Percentiles rank a stretch among this genome's conserved stretches.
Evolutionary conservation across 2,113 vertebrate species (phyloP).

Genomic region (Vulpes lagopus): DNA sequence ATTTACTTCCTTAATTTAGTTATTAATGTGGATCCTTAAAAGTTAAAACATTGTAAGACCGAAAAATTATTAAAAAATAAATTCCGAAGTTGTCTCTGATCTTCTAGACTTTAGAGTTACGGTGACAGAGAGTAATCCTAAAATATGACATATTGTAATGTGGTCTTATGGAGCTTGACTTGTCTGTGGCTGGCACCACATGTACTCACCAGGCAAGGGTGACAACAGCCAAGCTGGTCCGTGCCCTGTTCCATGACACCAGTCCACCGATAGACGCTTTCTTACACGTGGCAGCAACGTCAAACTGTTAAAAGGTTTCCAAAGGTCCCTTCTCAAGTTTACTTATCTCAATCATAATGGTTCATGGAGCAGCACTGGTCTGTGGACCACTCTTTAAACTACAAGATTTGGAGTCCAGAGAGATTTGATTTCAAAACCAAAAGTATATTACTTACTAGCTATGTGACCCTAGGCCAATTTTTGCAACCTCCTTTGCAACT

Average conservation of each 20-base stretch:
- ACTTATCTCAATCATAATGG: not conserved
- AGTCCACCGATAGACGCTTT: not conserved
- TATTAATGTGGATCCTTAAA: constrained; percentile 16
- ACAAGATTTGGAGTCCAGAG: not conserved
- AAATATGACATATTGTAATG: not conserved
- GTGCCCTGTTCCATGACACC: not conserved
- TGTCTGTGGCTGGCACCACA: not conserved
- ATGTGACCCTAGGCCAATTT: not conserved
- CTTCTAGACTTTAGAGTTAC: not conserved
- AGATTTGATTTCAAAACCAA: constrained; percentile 35
- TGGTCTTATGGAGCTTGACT: not conserved
- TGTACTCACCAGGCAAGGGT: not conserved
- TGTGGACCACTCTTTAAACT: not conserved
- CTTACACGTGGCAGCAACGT: not conserved
- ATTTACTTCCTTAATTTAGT: constrained; percentile 1
- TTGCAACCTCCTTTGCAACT: not conserved
- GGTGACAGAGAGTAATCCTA: not conserved
- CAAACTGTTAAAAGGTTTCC: not conserved
- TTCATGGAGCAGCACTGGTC: not conserved
- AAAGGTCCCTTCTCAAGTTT: constrained; percentile 6
- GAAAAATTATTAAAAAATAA: not conserved
- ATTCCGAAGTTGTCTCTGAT: not conserved
- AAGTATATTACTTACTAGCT: constrained; percentile 27
- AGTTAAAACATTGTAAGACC: not conserved
- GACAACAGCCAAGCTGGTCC: not conserved